Percentiles rank a stretch among this genome's conserved stretches.
These are phyloP conservation scores for cattle (Bos taurus) DNA, from an alignment of 2,113 vertebrate species.

Conservation along the genomic window ARS-UCD2.0 NC_037332.1:65970501-65971000, in stretches of 20 bases:
- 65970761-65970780: slow-evolving; percentile 42
- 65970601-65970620: not conserved
- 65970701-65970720: not conserved
- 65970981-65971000: slow-evolving; percentile 63
- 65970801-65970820: slow-evolving; percentile 38
- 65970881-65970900: slow-evolving; percentile 37
- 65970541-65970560: not conserved
- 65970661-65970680: not conserved
- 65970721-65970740: slow-evolving; percentile 39
- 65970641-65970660: slow-evolving; percentile 13
- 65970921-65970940: slow-evolving; percentile 53
- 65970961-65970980: slow-evolving; percentile 65
- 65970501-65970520: slow-evolving; percentile 8
- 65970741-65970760: slow-evolving; percentile 32
- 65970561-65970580: not conserved
- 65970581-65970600: not conserved
- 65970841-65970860: slow-evolving; percentile 51
- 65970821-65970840: slow-evolving; percentile 43
- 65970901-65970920: slow-evolving; percentile 55
- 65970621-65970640: slow-evolving; percentile 23
- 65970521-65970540: not conserved
- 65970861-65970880: slow-evolving; percentile 51
- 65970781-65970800: slow-evolving; percentile 55
- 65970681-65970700: not conserved
- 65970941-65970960: slow-evolving; percentile 51